Evolutionary conservation across 2,888 invertebrate genomes (phyloP), one percentile per base, ranked within the genome.

Genomic region (Aspidapion aeneum): DNA sequence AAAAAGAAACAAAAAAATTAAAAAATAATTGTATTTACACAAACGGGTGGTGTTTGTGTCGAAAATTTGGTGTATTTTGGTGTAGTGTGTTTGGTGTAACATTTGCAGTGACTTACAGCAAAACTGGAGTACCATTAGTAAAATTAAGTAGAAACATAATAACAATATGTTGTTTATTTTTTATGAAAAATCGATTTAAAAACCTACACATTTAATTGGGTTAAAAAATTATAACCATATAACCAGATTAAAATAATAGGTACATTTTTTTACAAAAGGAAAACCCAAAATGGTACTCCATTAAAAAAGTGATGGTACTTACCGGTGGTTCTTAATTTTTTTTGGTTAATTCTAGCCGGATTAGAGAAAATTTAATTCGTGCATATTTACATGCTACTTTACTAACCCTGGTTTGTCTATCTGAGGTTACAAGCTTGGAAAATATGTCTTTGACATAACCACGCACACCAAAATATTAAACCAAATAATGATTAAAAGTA

Each of bases 1-100:
- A n/a, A 62, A 64, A 49, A 35, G 20, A 59, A 62, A 63, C 63
- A 22, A 60, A 63, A 63, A 66, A 52, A 63, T 50, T 59, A 55
- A 66, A 63, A 59, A 21, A 18, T 62, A 48, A 22, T 67, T 67
- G 65, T 67, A 67, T 67, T 65, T 67, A 67, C 67, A 67, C 59
- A 62, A 66, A 62, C 58, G 58, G 51, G 17, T 50, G 60, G 67
- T 67, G 59, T 63, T 61, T 63, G 60, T 18, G 35, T 35, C 12
- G 63, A 65, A 65, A 63, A 65, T 65, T 67, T 63, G 67, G 67
- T 67, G 67, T 65, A 56, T 59, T 35, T 67, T 48, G 52, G 65
- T 65, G 67, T 67, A 35, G 35, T 35, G 35, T n/a, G 35, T 35
- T 35, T 35, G 3, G 35, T 35, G 35, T 35, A 12, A 35, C 5